Percentiles rank a stretch among this genome's conserved stretches.
Conservation (phyloP, 1,140 invertebrate species). For the Coptotermes formosanus region DNA sequence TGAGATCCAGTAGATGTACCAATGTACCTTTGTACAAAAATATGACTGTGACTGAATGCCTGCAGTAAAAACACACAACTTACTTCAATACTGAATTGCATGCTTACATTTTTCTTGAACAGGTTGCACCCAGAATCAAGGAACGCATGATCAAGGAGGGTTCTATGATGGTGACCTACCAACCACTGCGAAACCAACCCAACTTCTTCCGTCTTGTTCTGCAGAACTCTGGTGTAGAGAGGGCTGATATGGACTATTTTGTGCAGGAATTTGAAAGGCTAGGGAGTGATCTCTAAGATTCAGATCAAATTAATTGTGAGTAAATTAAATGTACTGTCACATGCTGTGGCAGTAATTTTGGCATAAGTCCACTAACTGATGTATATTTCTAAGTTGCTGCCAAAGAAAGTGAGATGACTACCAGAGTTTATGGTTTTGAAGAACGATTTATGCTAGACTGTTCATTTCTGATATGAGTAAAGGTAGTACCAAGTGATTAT, state of each 20-base stretch:
- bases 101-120: conserved; percentile 28
- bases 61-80: not conserved
- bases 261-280: conserved; percentile 82
- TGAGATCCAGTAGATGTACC: too few species aligned
- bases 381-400: not conserved
- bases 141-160: conserved; percentile 93
- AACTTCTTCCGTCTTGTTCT: conserved; percentile 95
- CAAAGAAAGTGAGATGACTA: not conserved
- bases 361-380: not conserved
- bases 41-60: not conserved
- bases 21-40: not conserved
- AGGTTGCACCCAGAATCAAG: conserved; percentile 89
- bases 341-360: not conserved
- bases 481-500: not conserved
- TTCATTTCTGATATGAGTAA: too few species aligned
- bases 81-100: not conserved
- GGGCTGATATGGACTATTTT: conserved; percentile 82
- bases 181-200: conserved; percentile 73
- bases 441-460: not conserved
- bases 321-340: not conserved
- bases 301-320: not conserved
- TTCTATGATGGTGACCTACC: conserved; percentile 93
- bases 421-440: not conserved
- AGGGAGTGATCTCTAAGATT: conserved; percentile 63
- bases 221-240: conserved; percentile 80